phyloP scores from a whole-genome alignment of 2,113 vertebrate genomes.

The Pteropus alecto region DNA sequence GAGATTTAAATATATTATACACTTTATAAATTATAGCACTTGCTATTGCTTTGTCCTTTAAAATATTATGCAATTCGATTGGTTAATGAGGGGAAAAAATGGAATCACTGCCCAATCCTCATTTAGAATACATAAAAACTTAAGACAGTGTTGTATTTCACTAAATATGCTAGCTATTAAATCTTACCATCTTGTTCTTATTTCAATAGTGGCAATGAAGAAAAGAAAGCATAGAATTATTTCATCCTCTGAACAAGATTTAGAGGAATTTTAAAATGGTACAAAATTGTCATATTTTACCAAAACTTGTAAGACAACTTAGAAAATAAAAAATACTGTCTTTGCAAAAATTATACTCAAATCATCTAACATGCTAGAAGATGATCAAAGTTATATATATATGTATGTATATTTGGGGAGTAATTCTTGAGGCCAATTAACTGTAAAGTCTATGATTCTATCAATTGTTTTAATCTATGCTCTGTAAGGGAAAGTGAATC shows the following conservation, averaged over 20 bases:
- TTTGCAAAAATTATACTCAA: not conserved
- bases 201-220: not conserved
- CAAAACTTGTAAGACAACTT: slow-evolving; percentile 28
- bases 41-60: slow-evolving; percentile 44
- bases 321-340: slow-evolving; percentile 34
- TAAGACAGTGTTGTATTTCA: not conserved
- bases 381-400: not conserved
- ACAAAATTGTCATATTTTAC: slow-evolving; percentile 23
- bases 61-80: slow-evolving; percentile 55
- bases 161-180: not conserved
- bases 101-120: not conserved
- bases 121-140: not conserved
- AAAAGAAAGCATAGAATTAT: not conserved
- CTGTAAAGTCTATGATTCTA: not conserved
- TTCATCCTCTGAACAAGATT: not conserved
- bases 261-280: slow-evolving; percentile 36
- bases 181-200: not conserved
- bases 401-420: not conserved
- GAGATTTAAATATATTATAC: not conserved
- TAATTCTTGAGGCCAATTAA: not conserved
- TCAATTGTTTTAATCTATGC: not conserved
- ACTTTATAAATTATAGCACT: slow-evolving; percentile 36
- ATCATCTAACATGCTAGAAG: not conserved
- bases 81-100: not conserved
- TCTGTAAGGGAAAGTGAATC: not conserved